Percentiles rank a stretch among this genome's conserved stretches.
Conservation (phyloP, 2,888 invertebrate genomes). For the Crocallis elinguaria region DNA sequence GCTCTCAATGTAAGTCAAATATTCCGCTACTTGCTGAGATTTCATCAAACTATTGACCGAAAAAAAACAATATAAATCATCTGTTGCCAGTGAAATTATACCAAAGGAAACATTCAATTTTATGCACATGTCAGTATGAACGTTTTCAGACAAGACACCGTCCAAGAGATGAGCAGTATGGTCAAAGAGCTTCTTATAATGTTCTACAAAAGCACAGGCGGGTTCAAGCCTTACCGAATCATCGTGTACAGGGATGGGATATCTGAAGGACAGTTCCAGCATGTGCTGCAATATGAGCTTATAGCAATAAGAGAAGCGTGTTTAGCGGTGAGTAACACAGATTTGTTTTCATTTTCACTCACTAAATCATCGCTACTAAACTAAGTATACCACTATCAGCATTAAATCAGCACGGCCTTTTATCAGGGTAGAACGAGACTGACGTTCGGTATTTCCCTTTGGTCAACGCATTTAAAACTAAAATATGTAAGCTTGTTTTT, state of each 20-base stretch:
- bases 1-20: too few species aligned
- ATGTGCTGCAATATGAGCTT: slow-evolving; percentile 98
- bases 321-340: slow-evolving; percentile 76
- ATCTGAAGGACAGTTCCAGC: slow-evolving; percentile 99
- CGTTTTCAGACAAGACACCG: slow-evolving; percentile 94
- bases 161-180: slow-evolving; percentile 99
- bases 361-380: too few species aligned
- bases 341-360: too few species aligned
- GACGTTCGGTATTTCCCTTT: too few species aligned
- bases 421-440: too few species aligned
- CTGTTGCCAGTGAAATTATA: neutral
- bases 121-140: slow-evolving; percentile 24
- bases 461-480: too few species aligned
- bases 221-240: slow-evolving; percentile 99
- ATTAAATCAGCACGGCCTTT: too few species aligned
- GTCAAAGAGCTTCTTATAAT: slow-evolving; percentile 98
- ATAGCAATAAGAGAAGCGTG: slow-evolving; percentile 99
- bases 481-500: too few species aligned
- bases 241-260: slow-evolving; percentile 99
- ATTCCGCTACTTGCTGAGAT: too few species aligned
- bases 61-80: too few species aligned
- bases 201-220: slow-evolving; percentile 99
- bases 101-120: slow-evolving; percentile 17
- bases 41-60: too few species aligned
- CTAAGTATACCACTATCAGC: too few species aligned